Evolutionary conservation across 2,888 invertebrate species (phyloP).

Genomic region (Paralinhomoeus sp.): DNA sequence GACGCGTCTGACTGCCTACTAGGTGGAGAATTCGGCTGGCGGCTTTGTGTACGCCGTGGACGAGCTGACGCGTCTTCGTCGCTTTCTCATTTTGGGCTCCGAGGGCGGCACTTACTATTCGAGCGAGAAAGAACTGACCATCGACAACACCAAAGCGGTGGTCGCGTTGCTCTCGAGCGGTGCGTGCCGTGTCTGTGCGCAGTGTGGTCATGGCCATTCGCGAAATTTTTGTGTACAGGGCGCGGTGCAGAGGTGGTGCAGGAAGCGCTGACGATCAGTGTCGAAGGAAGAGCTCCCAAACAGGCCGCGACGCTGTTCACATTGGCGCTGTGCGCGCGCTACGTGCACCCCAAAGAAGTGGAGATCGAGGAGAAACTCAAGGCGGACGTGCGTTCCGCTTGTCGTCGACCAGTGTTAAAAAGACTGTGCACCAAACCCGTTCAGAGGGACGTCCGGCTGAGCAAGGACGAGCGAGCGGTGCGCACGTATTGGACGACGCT

Average conservation of each 20-base stretch:
- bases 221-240: constrained; percentile 6
- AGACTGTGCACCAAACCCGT: no score
- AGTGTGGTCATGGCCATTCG: not conserved
- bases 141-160: constrained; percentile 22
- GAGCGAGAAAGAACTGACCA: constrained; percentile 18
- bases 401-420: no score
- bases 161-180: constrained; percentile 21
- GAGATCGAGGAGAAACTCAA: constrained; percentile 10
- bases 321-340: constrained; percentile 38
- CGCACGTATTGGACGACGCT: constrained; percentile 18
- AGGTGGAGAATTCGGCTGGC: constrained; percentile 19
- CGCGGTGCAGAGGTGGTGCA: constrained; percentile 22
- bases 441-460: no score
- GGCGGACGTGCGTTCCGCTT: no score
- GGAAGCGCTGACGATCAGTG: constrained; percentile 21
- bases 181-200: not conserved
- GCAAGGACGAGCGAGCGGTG: no score
- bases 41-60: constrained; percentile 25
- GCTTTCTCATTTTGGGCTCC: constrained; percentile 21
- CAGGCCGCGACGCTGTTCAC: constrained; percentile 37
- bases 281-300: constrained; percentile 25
- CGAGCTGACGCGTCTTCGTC: constrained; percentile 20
- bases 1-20: no score
- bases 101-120: constrained; percentile 24
- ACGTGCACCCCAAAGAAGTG: constrained; percentile 17